A percentile compares a stretch with the other conserved stretches of the same genome.
These are phyloP conservation scores for Peromyscus maniculatus DNA, from an alignment of 2,113 vertebrate genomes.

Conservation along the genomic window DNA sequence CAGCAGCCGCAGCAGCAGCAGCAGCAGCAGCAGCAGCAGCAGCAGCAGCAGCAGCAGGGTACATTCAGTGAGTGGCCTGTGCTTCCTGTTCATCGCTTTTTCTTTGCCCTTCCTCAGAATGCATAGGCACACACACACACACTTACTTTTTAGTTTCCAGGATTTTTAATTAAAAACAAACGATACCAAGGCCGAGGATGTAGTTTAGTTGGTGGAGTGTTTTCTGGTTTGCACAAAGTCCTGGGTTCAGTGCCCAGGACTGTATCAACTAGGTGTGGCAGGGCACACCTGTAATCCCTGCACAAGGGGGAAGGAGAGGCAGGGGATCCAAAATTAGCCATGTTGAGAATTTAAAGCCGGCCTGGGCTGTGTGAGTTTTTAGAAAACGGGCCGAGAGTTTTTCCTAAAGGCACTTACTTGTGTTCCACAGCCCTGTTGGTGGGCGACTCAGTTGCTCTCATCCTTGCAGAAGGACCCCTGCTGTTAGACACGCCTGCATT, in stretches of 20 bases:
- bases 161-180: slow-evolving; percentile 28
- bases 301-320: background rate
- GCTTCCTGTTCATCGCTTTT: background rate
- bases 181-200: background rate
- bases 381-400: too few species aligned
- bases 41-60: background rate
- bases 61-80: background rate
- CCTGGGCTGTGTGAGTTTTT: background rate
- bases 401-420: background rate
- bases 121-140: background rate
- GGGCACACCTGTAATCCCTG: background rate
- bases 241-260: background rate
- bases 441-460: too few species aligned
- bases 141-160: background rate
- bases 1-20: background rate
- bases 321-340: background rate
- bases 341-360: background rate
- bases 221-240: background rate
- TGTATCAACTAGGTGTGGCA: background rate
- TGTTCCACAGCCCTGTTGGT: background rate
- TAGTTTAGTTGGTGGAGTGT: background rate
- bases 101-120: background rate
- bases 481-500: too few species aligned
- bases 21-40: background rate
- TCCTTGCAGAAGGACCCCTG: background rate